phyloP scores from a whole-genome alignment of 1,140 invertebrate species.

The Laodelphax striatellus region DNA sequence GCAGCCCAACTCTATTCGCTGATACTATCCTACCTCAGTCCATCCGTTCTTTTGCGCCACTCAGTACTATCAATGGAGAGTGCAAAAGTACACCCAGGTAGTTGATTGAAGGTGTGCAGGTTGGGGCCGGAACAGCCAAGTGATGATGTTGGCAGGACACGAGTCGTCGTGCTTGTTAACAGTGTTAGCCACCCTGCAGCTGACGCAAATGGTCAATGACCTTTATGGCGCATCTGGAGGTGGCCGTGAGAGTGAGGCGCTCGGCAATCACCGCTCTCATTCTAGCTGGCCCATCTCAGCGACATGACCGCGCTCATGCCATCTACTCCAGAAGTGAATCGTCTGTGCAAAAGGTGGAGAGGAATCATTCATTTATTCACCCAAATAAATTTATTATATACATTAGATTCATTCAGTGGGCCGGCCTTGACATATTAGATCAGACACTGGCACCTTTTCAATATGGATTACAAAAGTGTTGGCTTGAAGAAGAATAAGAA shows the following conservation, averaged over 20 bases:
- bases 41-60: too few relatives aligned
- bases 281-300: conserved; percentile 42
- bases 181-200: conserved; percentile 17
- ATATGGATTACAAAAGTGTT: too few relatives aligned
- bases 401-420: too few relatives aligned
- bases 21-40: too few relatives aligned
- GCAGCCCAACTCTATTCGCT: too few relatives aligned
- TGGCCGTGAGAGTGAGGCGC: conserved; percentile 46
- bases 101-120: conserved; percentile 28
- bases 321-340: conserved; percentile 44
- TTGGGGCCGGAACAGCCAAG: conserved; percentile 58
- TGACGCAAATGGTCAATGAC: conserved; percentile 53
- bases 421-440: too few relatives aligned
- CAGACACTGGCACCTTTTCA: too few relatives aligned
- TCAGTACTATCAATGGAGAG: too few relatives aligned
- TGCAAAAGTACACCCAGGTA: too few relatives aligned
- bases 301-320: conserved; percentile 43
- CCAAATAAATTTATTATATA: too few relatives aligned
- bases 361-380: too few relatives aligned
- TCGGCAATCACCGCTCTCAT: conserved; percentile 40
- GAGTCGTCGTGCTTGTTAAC: conserved; percentile 2
- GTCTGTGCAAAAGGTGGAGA: conserved; percentile 36
- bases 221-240: conserved; percentile 47
- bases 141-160: conserved; percentile 48
- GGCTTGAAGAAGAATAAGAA: too few relatives aligned